These are phyloP conservation scores for Sturmia bella DNA, from an alignment of 2,888 invertebrate species.

Conservation along the genomic window DNA sequence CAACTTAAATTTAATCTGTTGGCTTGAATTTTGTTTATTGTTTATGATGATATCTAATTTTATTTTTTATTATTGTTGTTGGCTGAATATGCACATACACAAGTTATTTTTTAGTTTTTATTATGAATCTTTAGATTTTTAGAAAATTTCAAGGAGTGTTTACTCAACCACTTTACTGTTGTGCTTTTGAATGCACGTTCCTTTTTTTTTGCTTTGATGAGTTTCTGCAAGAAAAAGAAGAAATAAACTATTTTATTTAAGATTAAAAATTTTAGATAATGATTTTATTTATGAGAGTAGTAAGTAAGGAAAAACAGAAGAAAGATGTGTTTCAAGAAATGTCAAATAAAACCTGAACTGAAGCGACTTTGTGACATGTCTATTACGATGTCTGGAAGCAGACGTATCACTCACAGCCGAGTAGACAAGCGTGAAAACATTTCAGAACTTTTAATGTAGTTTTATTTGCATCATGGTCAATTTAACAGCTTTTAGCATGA, in stretches of 20 bases:
- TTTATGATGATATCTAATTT: slow-evolving; percentile 7
- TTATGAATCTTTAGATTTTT: not conserved
- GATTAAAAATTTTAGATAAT: slow-evolving; percentile 62
- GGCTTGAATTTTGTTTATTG: slow-evolving; percentile 3
- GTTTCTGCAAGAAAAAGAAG: slow-evolving; percentile 55
- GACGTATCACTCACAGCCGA: slow-evolving; percentile 12
- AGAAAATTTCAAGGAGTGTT: slow-evolving; percentile 55
- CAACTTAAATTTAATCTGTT: slow-evolving; percentile 5
- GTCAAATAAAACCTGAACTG: slow-evolving; percentile 3
- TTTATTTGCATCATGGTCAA: no score
- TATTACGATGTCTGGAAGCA: slow-evolving; percentile 7
- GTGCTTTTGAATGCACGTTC: slow-evolving; percentile 31
- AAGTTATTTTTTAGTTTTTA: slow-evolving; percentile 4
- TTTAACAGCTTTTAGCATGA: no score
- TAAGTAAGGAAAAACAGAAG: not conserved
- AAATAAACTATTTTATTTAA: slow-evolving; percentile 40
- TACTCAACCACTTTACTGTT: slow-evolving; percentile 25
- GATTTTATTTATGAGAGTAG: slow-evolving; percentile 17
- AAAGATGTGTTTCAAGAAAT: not conserved
- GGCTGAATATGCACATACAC: slow-evolving; percentile 1
- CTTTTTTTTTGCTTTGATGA: slow-evolving; percentile 39
- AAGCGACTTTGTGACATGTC: slow-evolving; percentile 42
- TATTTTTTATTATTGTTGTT: not conserved
- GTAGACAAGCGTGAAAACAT: not conserved
- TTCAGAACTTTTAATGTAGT: not conserved